Evolutionary conservation across 2,113 vertebrate species (phyloP).

Genomic region (Syngnathoides biaculeatus): DNA sequence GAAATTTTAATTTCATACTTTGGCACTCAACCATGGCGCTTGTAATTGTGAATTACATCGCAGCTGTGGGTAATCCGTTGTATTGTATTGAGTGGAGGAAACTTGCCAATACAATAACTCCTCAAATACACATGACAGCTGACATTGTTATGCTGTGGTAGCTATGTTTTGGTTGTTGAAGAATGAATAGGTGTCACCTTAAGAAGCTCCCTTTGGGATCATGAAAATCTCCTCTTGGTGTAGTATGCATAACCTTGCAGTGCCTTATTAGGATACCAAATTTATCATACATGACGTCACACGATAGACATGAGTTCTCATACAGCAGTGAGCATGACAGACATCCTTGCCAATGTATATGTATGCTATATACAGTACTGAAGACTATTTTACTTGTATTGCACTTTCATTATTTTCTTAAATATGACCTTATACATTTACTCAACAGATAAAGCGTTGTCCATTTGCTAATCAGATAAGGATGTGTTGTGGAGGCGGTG

Average conservation of each 20-base stretch:
- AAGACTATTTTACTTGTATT: too few relatives aligned
- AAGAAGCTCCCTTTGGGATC: conserved; percentile 1
- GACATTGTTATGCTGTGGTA: conserved; percentile 36
- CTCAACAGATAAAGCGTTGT: too few relatives aligned
- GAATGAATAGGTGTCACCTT: conserved; percentile 20
- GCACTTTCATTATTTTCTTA: too few relatives aligned
- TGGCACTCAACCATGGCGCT: conserved; percentile 40
- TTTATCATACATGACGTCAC: conserved; percentile 7
- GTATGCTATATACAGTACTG: too few relatives aligned
- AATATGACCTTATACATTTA: too few relatives aligned
- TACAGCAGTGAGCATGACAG: conserved; percentile 30
- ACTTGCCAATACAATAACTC: conserved; percentile 22
- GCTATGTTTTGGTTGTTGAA: conserved; percentile 33
- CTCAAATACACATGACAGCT: conserved; percentile 50
- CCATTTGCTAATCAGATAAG: too few relatives aligned
- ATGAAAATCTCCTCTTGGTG: conserved; percentile 4
- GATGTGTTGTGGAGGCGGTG: too few relatives aligned
- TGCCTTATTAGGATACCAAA: conserved; percentile 40
- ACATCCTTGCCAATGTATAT: conserved; percentile 10
- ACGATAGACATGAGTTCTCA: conserved; percentile 45
- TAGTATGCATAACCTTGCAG: conserved; percentile 43
- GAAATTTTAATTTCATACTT: conserved; percentile 52
- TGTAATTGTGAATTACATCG: conserved; percentile 59
- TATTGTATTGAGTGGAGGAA: conserved; percentile 25
- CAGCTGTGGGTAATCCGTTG: conserved; percentile 51